Evolutionary conservation across 2,888 invertebrate genomes (phyloP), one percentile per base, ranked within the genome.

Genomic region (Andricus curvator): DNA sequence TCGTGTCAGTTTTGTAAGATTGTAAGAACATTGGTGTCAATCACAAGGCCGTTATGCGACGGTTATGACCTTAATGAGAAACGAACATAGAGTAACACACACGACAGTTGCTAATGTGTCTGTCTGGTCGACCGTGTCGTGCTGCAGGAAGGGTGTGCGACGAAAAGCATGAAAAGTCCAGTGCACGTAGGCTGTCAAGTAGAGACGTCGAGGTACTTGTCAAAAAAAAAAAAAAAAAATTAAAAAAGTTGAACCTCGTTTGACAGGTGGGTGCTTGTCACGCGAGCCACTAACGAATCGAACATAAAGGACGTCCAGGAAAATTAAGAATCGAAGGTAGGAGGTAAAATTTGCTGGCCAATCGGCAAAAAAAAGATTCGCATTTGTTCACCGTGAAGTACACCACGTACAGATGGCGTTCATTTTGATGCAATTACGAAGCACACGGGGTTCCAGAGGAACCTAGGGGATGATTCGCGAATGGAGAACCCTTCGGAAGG

Each of bases 61-160:
- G 15, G 88, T 82, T 88, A 88, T 89, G 90, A 90, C 90, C 90
- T 90, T 89, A 90, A 90, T 90, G 88, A 90, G 89, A 87, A 90
- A 88, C 87, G 86, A 87, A 88, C 88, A 87, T 86, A 15, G 1
- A 87, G 82, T 82, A 84, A 84, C 80, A 84, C 82, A 84, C 84
- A 81, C 83, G 83, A 80, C 83, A 81, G 68, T 80, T 81, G 80
- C 76, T 83, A 66, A 76, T 82, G 68, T 79, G 78, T 84, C 82
- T 76, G 86, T 80, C 81, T 84, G 77, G 51, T 79, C 65, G 80
- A 33, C 62, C 62, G 68, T 65, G 64, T 64, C 41, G 41, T 77
- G 22, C 62, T 77, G 41, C 41, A 77, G 60, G 77, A 77, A 62
- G 62, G 77, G 64, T 74, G 64, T 33, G 78, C 44, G 60, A 67